Percentiles rank a stretch among this genome's conserved stretches.
phyloP scores from a whole-genome alignment of 1,140 invertebrate species.

The Drosophila tropicalis region DNA sequence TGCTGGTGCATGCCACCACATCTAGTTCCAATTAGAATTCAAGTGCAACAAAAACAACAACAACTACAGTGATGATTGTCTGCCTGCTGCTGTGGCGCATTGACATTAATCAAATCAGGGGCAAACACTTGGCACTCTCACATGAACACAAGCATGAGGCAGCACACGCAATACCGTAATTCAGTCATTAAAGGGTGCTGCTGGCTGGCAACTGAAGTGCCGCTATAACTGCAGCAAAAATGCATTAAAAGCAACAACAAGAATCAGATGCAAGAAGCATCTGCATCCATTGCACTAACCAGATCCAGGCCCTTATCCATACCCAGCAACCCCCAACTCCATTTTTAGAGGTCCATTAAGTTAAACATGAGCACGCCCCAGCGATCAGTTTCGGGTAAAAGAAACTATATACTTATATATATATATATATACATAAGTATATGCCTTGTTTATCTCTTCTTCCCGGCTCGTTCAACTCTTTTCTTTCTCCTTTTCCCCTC shows the following conservation, averaged over 20 bases:
- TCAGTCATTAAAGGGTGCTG: conserved; percentile 65
- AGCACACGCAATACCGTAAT: conserved; percentile 42
- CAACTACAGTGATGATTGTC: neutral
- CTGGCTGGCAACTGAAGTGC: conserved; percentile 39
- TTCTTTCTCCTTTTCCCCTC: neutral
- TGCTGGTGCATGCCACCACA: conserved; percentile 24
- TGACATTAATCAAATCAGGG: conserved; percentile 59
- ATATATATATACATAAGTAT: neutral
- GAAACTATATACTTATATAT: neutral
- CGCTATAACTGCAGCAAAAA: conserved; percentile 59
- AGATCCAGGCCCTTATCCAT: conserved; percentile 19
- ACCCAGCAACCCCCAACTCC: neutral
- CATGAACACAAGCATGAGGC: neutral
- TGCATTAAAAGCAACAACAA: conserved; percentile 57
- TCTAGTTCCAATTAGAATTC: conserved; percentile 54
- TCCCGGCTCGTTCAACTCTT: conserved; percentile 7
- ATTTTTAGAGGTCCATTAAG: conserved; percentile 45
- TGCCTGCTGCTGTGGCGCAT: conserved; percentile 31
- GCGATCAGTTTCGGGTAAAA: conserved; percentile 45
- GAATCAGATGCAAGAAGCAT: conserved; percentile 22
- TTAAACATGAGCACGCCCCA: conserved; percentile 70
- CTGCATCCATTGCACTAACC: conserved; percentile 30
- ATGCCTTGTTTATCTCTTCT: conserved; percentile 37
- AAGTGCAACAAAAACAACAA: conserved; percentile 50
- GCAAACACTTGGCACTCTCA: conserved; percentile 43